Conservation (phyloP, 2,113 vertebrate species). For the Dicaeum eximium region DNA sequence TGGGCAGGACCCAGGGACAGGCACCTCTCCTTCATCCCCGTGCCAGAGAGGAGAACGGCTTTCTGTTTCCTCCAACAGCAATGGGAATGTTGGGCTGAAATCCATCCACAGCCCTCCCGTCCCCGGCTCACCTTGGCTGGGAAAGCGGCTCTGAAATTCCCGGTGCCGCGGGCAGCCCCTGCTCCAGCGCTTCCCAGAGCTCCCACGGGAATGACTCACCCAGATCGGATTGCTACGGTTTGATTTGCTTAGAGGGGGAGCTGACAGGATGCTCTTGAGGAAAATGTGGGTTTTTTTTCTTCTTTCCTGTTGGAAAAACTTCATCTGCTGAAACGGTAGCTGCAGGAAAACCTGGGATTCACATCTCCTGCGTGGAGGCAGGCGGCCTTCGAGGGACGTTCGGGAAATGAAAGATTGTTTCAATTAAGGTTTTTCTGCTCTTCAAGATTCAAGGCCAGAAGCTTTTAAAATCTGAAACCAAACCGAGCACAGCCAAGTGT, state of each 20-base stretch:
- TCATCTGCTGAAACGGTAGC: neutral
- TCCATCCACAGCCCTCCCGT: accelerated
- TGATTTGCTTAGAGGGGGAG: neutral
- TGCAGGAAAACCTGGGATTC: neutral
- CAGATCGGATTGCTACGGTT: neutral
- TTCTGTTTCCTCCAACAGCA: accelerated
- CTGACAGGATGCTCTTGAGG: neutral
- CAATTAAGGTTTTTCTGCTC: neutral
- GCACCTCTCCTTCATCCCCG: accelerated
- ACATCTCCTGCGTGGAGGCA: neutral
- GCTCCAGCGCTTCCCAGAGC: neutral
- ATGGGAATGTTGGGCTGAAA: accelerated
- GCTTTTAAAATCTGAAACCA: neutral
- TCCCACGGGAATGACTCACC: neutral
- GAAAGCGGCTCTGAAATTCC: neutral
- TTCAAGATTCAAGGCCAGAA: neutral
- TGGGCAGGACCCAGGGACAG: accelerated
- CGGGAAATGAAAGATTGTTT: neutral
- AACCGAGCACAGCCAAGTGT: neutral
- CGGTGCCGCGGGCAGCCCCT: neutral
- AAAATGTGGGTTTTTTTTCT: neutral
- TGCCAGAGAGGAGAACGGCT: accelerated
- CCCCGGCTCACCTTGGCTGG: neutral
- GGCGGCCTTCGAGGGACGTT: neutral
- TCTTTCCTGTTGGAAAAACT: neutral